Percentiles rank a stretch among this genome's conserved stretches.
These are phyloP conservation scores for Indri indri DNA, from an alignment of 2,113 vertebrate genomes.

Conservation along the genomic window DNA sequence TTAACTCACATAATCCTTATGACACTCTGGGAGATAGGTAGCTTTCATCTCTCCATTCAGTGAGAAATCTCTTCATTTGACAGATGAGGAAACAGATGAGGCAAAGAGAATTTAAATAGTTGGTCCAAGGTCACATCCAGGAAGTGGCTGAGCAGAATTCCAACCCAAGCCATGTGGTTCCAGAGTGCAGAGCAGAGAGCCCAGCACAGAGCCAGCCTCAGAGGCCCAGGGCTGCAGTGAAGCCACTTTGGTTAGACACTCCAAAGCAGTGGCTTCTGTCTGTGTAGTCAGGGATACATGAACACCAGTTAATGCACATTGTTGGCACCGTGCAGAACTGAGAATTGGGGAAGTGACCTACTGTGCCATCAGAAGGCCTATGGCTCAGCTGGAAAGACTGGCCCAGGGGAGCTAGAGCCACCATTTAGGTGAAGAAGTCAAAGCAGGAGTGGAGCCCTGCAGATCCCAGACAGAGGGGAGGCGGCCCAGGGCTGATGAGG, in stretches of 20 bases:
- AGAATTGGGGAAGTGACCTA: accelerated
- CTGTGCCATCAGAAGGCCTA: background rate
- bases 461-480: background rate
- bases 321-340: background rate
- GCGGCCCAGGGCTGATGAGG: accelerated
- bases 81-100: background rate
- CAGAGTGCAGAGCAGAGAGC: no score
- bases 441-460: background rate
- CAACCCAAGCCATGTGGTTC: background rate
- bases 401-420: background rate
- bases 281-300: accelerated
- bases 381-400: background rate
- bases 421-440: background rate
- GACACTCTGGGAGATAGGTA: no score
- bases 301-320: accelerated
- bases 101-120: background rate
- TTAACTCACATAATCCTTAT: background rate
- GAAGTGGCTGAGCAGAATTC: background rate
- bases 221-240: no score
- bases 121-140: background rate
- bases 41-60: background rate
- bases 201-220: accelerated
- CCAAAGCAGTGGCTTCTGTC: accelerated
- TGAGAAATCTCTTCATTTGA: background rate
- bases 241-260: accelerated